Percentiles rank a stretch among this genome's conserved stretches.
Evolutionary conservation across 1,140 invertebrate species (phyloP).

Genomic region (Wasmannia auropunctata): DNA sequence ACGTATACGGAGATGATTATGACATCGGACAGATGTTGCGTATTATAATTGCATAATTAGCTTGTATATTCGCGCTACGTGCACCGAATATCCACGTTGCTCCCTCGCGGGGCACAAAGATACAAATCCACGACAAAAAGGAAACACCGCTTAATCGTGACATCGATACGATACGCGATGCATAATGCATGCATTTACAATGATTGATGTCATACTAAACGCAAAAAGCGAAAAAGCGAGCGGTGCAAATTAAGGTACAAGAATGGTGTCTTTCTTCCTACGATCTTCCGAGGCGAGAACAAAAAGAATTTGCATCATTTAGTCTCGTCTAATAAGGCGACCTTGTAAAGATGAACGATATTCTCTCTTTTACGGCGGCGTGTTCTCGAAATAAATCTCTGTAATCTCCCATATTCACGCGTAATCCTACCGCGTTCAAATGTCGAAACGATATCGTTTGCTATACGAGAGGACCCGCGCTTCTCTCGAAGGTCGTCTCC

Average conservation of each 20-base stretch:
- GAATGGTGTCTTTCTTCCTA: background rate
- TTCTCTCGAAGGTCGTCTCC: background rate
- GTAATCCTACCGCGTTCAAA: background rate
- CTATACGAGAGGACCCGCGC: background rate
- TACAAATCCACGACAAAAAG: background rate
- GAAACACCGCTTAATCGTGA: background rate
- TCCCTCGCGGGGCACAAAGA: background rate
- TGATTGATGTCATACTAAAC: background rate
- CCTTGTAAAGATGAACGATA: background rate
- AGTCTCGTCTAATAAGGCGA: background rate
- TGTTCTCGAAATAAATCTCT: background rate
- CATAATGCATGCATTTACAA: background rate
- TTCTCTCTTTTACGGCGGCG: too few species aligned
- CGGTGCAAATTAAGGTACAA: background rate
- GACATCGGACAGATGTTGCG: background rate
- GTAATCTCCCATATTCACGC: too few species aligned
- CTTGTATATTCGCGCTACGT: background rate
- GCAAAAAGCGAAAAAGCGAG: background rate
- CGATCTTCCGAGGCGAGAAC: background rate
- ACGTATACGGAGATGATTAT: background rate
- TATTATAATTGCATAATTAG: constrained; percentile 32
- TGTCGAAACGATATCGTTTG: background rate
- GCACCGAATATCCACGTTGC: background rate
- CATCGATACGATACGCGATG: background rate
- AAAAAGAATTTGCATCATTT: constrained; percentile 8